Base-by-base conservation (phyloP, 1,140 invertebrate species). In the Neotoxoptera formosana region DNA sequence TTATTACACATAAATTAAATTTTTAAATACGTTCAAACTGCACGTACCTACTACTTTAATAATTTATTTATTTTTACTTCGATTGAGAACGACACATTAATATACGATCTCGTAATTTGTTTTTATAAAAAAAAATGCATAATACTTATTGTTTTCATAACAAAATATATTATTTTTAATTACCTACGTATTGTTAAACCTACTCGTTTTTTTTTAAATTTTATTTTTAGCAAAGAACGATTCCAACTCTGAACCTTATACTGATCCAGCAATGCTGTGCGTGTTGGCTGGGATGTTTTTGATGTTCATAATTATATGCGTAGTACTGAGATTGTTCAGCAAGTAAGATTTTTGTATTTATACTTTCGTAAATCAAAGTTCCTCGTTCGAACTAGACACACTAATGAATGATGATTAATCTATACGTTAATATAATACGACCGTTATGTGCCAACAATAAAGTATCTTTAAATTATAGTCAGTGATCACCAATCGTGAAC, bases 221-320 rank as follows among this genome's bases (percentile, higher is more conserved):
- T 93, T 84, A n/a, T 91, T 93, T 93, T 93, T 56, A 81, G 81
- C 88, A 48, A 67, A 84, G 17, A 87, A 93, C 84, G 36, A 67
- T 67, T 90, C 91, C 7, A 83, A 84, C 53, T 94, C 93, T 8
- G 96, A 96, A 93, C 96, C 96, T 90, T 96, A 97, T 94, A 95
- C 98, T 93, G 98, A 98, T 95, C 98, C 98, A 87, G 97, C 98
- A 45, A 98, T 98, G 98, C 98, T 98, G 94, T 97, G 97, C 86
- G 97, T 98, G 86, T 96, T 99, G 94, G 97, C 98, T 89, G 98
- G 97, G 53, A 97, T 99, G 97, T 98, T 97, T 93, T 96, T 99
- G 90, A 99, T 99, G 98, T 99, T 98, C 95, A 96, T 99, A 95
- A 98, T 98, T 95, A 98, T 99, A 95, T 99, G 98, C 95, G 97